Evolutionary conservation across 2,113 vertebrate species (phyloP).

Genomic region (Rafetus swinhoei): DNA sequence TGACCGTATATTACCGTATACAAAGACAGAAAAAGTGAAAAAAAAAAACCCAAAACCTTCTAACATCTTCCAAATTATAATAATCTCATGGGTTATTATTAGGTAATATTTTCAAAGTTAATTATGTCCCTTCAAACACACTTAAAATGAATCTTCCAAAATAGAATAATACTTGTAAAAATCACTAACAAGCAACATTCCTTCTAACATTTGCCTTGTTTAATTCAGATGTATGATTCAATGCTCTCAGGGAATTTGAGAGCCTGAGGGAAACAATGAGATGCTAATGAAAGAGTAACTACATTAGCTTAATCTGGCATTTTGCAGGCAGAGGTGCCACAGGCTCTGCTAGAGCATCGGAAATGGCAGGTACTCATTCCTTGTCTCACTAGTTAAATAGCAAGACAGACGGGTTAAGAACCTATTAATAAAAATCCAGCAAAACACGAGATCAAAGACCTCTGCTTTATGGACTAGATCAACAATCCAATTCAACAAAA

Average conservation of each 20-base stretch:
- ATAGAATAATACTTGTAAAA: not conserved
- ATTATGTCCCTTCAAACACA: not conserved
- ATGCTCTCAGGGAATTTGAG: not conserved
- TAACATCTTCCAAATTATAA: not conserved
- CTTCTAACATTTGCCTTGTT: not conserved
- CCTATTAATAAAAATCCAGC: not conserved
- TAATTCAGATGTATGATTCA: not conserved
- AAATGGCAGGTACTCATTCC: not conserved
- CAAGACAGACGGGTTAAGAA: not conserved
- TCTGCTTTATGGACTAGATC: not conserved
- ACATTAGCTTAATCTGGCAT: not conserved
- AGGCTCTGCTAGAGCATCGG: not conserved
- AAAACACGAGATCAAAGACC: not conserved
- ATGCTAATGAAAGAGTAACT: not conserved
- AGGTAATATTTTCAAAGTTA: not conserved
- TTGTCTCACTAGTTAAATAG: not conserved
- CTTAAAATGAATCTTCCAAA: not conserved
- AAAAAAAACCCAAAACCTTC: not conserved
- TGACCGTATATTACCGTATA: not conserved
- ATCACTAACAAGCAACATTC: not conserved
- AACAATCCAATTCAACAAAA: not conserved
- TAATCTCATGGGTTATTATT: not conserved
- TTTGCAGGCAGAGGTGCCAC: accelerated
- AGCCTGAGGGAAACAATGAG: not conserved
- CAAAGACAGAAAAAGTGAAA: not conserved